Evolutionary conservation across 2,113 vertebrate genomes (phyloP).

Genomic region (Trogon surrucura): DNA sequence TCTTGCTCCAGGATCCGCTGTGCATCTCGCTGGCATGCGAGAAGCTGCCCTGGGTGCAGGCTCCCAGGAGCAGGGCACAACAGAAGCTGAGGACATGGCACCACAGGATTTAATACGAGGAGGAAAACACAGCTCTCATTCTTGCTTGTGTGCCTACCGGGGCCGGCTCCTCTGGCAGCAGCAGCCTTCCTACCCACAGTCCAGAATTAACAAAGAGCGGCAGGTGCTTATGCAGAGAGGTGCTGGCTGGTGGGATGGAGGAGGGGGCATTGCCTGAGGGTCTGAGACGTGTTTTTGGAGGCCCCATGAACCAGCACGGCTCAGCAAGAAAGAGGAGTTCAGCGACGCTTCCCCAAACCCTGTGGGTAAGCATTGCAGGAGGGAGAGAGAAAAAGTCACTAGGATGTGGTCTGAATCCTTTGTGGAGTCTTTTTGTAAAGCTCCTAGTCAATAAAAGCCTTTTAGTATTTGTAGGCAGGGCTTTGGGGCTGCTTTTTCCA

Average conservation of each 20-base stretch:
- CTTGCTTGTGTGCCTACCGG: background rate
- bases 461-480: background rate
- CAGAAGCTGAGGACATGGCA: background rate
- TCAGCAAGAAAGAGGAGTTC: background rate
- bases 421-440: background rate
- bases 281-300: background rate
- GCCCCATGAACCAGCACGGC: rapidly evolving
- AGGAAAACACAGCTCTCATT: background rate
- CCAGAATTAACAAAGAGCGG: background rate
- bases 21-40: background rate
- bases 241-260: background rate
- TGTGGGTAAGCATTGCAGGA: background rate
- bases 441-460: background rate
- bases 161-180: background rate
- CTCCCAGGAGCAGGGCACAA: rapidly evolving
- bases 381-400: background rate
- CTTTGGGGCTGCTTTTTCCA: background rate
- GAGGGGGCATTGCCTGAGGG: background rate
- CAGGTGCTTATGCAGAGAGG: background rate
- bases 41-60: background rate
- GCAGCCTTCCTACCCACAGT: background rate
- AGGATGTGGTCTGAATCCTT: background rate
- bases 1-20: background rate
- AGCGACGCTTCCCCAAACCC: background rate
- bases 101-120: rapidly evolving